These are phyloP conservation scores for Anser brachyrhynchus DNA, from an alignment of 2,113 vertebrate genomes.

Conservation along the genomic window DNA sequence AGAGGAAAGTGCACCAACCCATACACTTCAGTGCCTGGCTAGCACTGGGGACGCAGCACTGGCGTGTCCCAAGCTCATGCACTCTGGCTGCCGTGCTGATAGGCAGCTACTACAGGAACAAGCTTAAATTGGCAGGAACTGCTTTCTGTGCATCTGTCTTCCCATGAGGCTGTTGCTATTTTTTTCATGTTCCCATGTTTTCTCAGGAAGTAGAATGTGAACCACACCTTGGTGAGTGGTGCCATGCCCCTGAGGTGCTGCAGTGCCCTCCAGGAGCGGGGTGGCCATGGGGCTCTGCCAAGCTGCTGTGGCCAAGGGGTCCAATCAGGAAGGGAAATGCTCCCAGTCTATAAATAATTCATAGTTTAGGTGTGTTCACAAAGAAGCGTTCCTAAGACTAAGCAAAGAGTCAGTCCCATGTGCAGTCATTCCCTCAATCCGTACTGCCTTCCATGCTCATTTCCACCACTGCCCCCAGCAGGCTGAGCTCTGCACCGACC, in stretches of 20 bases:
- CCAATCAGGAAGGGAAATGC: not conserved
- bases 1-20: not conserved
- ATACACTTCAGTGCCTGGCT: not conserved
- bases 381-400: not conserved
- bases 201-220: not conserved
- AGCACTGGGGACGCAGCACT: rapidly evolving
- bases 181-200: not conserved
- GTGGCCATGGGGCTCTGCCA: not conserved
- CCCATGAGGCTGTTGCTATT: not conserved
- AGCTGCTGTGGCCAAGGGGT: not conserved
- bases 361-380: not conserved
- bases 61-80: not conserved
- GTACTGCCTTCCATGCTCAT: rapidly evolving
- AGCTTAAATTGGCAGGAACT: not conserved
- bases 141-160: not conserved
- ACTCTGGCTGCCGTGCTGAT: not conserved
- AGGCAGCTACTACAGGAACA: not conserved
- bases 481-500: not conserved
- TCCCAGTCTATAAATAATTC: not conserved
- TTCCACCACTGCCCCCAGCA: not conserved
- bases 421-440: not conserved
- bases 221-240: not conserved
- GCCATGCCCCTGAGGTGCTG: rapidly evolving
- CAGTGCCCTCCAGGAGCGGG: rapidly evolving
- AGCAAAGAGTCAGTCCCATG: not conserved